These are phyloP conservation scores for Oxycera nigricornis DNA, from an alignment of 2,888 invertebrate genomes.

Conservation along the genomic window DNA sequence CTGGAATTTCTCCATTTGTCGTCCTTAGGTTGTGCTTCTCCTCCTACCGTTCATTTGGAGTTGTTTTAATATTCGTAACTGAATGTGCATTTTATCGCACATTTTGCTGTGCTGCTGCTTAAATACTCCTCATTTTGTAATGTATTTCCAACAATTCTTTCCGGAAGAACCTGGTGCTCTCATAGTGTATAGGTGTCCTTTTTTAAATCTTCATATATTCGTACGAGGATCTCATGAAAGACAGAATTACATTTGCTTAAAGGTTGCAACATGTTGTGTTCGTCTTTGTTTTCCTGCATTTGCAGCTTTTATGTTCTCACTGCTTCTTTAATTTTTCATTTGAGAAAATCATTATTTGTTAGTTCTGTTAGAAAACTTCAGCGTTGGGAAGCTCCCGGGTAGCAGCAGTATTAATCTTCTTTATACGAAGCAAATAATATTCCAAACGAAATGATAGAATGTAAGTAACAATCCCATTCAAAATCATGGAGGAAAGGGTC, in stretches of 20 bases:
- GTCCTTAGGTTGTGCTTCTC: slow-evolving; percentile 19
- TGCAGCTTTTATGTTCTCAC: too few species aligned
- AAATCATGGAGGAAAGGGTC: too few species aligned
- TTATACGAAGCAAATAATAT: too few species aligned
- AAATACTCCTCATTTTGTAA: background rate
- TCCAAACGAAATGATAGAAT: too few species aligned
- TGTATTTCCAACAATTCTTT: background rate
- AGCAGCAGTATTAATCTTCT: too few species aligned
- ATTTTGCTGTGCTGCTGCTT: background rate
- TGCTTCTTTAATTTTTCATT: too few species aligned
- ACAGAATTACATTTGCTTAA: slow-evolving; percentile 16
- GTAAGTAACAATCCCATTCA: too few species aligned
- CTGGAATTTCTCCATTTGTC: slow-evolving; percentile 20
- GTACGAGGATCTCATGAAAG: background rate
- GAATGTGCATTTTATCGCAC: slow-evolving; percentile 19
- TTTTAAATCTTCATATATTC: slow-evolving; percentile 23
- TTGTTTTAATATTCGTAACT: slow-evolving; percentile 1
- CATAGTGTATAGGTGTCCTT: slow-evolving; percentile 5
- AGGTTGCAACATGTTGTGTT: too few species aligned
- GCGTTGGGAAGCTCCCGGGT: too few species aligned
- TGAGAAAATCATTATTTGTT: too few species aligned
- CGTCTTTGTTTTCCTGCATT: too few species aligned
- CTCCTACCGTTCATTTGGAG: slow-evolving; percentile 16
- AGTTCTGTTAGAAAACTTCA: too few species aligned
- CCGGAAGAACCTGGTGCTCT: background rate